phyloP scores from a whole-genome alignment of 2,888 invertebrate genomes.

The Gymnosoma rotundatum region DNA sequence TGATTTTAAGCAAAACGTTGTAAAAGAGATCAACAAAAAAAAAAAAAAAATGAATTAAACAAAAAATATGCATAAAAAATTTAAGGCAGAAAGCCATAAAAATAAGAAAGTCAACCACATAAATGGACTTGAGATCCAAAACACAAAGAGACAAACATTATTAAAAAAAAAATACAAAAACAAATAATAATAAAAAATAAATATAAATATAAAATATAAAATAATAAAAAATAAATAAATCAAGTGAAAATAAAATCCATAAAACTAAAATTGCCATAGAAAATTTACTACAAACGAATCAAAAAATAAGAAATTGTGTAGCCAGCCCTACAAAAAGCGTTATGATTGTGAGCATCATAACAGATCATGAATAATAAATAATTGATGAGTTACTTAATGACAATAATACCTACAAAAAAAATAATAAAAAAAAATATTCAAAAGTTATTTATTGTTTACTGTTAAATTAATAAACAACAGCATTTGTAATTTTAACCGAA shows the following conservation, averaged over 20 bases:
- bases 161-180: not conserved
- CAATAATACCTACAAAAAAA: not conserved
- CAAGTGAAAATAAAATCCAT: not conserved
- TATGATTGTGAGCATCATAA: not conserved
- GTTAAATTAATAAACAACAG: not conserved
- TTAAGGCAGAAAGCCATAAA: constrained; percentile 33
- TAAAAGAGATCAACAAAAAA: not conserved
- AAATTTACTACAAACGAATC: too few relatives aligned
- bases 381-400: not conserved
- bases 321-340: not conserved
- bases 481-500: too few relatives aligned
- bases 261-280: not conserved
- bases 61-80: not conserved
- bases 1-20: constrained; percentile 2
- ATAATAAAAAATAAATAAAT: not conserved
- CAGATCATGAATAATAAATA: not conserved
- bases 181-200: not conserved
- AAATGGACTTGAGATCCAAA: constrained; percentile 44
- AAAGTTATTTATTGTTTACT: not conserved
- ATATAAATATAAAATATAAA: too few relatives aligned
- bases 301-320: too few relatives aligned
- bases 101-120: constrained; percentile 42
- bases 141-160: constrained; percentile 22
- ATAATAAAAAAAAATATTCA: not conserved
- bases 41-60: not conserved